phyloP scores from a whole-genome alignment of 2,113 vertebrate species.

The Dicrurus megarhynchus region DNA sequence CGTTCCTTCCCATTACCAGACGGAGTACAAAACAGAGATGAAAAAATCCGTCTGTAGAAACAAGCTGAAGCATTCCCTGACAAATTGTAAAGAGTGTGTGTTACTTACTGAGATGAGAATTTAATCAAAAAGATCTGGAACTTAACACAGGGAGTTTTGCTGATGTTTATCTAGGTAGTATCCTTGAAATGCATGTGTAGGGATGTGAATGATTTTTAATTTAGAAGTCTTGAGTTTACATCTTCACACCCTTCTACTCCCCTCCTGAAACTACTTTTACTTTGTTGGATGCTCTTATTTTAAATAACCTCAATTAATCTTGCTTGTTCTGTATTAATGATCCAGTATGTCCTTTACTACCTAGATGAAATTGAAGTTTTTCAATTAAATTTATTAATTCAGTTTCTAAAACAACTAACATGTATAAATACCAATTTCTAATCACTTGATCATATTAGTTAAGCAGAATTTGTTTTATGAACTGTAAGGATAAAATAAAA shows the following conservation, averaged over 20 bases:
- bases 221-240: background rate
- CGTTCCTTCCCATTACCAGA: background rate
- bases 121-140: background rate
- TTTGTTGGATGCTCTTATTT: background rate
- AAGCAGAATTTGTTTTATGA: background rate
- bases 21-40: background rate
- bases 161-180: background rate
- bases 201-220: background rate
- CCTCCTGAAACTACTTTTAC: background rate
- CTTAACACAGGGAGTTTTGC: background rate
- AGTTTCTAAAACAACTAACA: background rate
- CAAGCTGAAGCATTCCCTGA: background rate
- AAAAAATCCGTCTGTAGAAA: background rate
- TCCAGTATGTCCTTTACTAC: background rate
- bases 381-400: background rate
- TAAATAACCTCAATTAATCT: background rate
- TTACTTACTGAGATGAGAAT: background rate
- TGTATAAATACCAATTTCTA: background rate
- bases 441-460: background rate
- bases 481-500: background rate
- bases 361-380: background rate
- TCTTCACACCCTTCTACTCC: background rate
- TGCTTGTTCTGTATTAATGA: background rate
- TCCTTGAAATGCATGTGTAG: background rate
- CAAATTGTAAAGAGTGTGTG: background rate